These are phyloP conservation scores for Trissolcus basalis DNA, from an alignment of 1,140 invertebrate genomes.

Conservation along the genomic window DNA sequence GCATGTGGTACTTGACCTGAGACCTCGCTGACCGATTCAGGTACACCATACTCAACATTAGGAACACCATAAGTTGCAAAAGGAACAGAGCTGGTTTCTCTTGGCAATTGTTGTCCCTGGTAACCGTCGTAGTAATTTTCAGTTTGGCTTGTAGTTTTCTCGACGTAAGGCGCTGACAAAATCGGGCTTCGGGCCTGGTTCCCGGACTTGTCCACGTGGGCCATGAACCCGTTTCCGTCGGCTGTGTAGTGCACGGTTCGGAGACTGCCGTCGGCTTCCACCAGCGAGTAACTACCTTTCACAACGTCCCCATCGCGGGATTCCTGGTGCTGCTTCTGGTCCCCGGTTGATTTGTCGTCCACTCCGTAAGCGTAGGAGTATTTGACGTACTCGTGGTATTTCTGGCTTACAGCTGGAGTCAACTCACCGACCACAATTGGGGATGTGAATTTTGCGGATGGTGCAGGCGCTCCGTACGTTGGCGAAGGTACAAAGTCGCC, in stretches of 20 bases:
- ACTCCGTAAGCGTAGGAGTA: conserved; percentile 22
- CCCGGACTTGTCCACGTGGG: conserved; percentile 4
- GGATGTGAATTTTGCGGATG: not conserved
- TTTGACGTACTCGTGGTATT: not conserved
- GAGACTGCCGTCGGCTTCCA: conserved; percentile 21
- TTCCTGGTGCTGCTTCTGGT: conserved; percentile 27
- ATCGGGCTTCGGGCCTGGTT: not conserved
- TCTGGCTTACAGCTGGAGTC: not conserved
- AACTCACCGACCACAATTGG: not conserved
- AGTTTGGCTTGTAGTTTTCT: not conserved
- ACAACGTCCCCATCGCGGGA: conserved; percentile 17
- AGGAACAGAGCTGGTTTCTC: too few relatives aligned
- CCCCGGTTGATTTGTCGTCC: conserved; percentile 7
- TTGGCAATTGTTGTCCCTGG: too few relatives aligned
- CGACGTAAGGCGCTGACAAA: not conserved
- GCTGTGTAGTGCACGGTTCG: conserved; percentile 28
- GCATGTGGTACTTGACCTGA: not conserved
- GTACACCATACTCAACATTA: not conserved
- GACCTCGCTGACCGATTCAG: not conserved
- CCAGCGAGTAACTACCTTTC: conserved; percentile 32
- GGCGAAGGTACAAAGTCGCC: not conserved
- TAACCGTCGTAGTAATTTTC: not conserved
- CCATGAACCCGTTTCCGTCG: conserved; percentile 9
- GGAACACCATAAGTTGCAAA: not conserved
- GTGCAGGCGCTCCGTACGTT: not conserved